Evolutionary conservation across 2,888 invertebrate species (phyloP), one percentile per base, ranked within the genome.

Genomic region (Macaria liturata): DNA sequence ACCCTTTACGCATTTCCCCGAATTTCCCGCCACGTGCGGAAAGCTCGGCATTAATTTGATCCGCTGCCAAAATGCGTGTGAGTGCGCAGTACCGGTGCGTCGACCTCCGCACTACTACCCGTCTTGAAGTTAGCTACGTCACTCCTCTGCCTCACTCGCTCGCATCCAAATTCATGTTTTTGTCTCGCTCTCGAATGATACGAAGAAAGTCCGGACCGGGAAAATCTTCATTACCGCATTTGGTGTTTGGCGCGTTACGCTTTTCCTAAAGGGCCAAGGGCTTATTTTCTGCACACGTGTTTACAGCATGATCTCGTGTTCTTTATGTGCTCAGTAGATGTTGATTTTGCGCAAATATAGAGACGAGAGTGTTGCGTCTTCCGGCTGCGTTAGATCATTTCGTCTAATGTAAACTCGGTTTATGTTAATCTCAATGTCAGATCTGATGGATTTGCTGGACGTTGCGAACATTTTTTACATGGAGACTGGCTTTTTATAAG

Each of bases 241-340:
- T 70, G 74, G 74, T 59, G 61, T 54, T 74, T 68, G 68, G 70
- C 70, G 65, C 61, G 55, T 51, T 50, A 52, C 60, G 50, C 57
- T 61, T 60, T 65, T 61, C 66, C 55, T 62, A 66, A 65, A 69
- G 61, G 66, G 67, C 68, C 69, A 66, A 20, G 64, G 66, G 67
- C 53, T 59, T 65, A 49, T 58, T 34, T 43, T 48, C 56, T 40
- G 31, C 46, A 44, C 39, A 39, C 37, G 39, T 44, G 45, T 57
- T 48, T 49, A 55, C 47, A 44, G 39, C 42, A 48, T 34, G 46
- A 20, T 37, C 6, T 40, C 37, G 50, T 42, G 37, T 44, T 47
- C 40, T 45, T 32, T 46, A 9, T 46, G 34, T 56, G 46, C 49
- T 42, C 30, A 9, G 44, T 58, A 48, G 40, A 44, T 58, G 9